Percentiles rank a stretch among this genome's conserved stretches.
Conservation (phyloP, 2,797 vertebrate genomes). For the Alca torda region DNA sequence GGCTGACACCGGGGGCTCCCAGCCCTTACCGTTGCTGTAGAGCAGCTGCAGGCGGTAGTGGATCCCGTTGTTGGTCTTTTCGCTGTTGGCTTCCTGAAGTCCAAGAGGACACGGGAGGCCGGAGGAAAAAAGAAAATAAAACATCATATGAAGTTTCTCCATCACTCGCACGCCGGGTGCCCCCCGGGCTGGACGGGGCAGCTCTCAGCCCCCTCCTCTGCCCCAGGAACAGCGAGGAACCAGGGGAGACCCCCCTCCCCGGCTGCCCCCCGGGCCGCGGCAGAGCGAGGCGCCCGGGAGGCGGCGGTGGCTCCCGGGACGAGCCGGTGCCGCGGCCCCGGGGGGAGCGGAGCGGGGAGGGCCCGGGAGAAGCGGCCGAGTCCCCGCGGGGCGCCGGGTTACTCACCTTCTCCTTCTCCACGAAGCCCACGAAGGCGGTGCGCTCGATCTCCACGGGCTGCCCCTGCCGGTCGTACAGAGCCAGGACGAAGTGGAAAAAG, state of each 20-base stretch:
- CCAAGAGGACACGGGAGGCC: constrained; percentile 23
- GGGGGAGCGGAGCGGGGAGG: not conserved
- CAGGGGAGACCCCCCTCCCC: not conserved
- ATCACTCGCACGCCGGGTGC: not conserved
- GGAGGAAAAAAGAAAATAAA: not conserved
- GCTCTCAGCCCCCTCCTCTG: not conserved
- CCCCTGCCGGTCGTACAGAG: constrained; percentile 96
- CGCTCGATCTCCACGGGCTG: constrained; percentile 99
- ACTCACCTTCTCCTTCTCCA: constrained; percentile 98
- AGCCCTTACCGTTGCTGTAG: constrained; percentile 93
- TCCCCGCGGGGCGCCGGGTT: not conserved
- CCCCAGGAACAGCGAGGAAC: not conserved
- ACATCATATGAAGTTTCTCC: not conserved
- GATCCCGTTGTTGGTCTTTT: constrained; percentile 99
- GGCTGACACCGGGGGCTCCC: not conserved
- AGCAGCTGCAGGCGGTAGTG: constrained; percentile 97
- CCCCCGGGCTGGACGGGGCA: not conserved
- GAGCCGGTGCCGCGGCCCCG: not conserved
- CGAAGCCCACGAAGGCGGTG: constrained; percentile 95
- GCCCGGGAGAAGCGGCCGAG: not conserved
- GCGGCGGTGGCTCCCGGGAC: not conserved
- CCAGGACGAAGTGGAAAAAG: constrained; percentile 99
- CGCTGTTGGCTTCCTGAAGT: constrained; percentile 91
- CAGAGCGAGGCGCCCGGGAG: not conserved
- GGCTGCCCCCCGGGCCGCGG: not conserved